These are phyloP conservation scores for Trilocha varians DNA, from an alignment of 2,888 invertebrate species.

Conservation along the genomic window DNA sequence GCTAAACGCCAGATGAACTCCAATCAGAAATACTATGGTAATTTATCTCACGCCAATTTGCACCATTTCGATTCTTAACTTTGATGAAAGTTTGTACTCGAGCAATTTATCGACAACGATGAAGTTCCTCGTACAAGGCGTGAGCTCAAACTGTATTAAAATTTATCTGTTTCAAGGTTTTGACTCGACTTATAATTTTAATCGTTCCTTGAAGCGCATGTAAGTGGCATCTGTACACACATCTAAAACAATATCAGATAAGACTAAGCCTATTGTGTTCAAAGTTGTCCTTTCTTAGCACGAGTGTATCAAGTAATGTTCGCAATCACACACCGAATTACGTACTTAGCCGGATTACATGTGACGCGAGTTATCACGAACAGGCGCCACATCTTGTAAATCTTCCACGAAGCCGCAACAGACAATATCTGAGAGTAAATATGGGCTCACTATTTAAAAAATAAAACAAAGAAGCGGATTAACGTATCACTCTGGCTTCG, in stretches of 20 bases:
- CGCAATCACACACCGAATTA: constrained; percentile 67
- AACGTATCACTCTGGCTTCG: constrained; percentile 59
- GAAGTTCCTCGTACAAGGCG: neutral
- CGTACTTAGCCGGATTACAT: constrained; percentile 65
- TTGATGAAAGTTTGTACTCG: constrained; percentile 42
- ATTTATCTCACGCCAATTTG: constrained; percentile 67
- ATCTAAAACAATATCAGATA: constrained; percentile 55
- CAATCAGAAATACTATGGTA: constrained; percentile 62
- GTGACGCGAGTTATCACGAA: constrained; percentile 62
- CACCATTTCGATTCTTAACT: constrained; percentile 50
- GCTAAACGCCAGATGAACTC: constrained; percentile 70
- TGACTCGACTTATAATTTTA: constrained; percentile 22
- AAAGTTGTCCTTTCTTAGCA: constrained; percentile 49
- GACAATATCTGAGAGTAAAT: constrained; percentile 70
- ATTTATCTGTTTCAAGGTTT: constrained; percentile 30
- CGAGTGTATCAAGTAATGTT: constrained; percentile 48
- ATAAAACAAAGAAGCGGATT: constrained; percentile 69
- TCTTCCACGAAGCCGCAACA: constrained; percentile 58
- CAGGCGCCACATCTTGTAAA: constrained; percentile 66
- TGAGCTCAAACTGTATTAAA: no score
- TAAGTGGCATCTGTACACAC: constrained; percentile 42
- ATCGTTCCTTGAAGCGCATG: constrained; percentile 26
- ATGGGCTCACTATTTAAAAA: constrained; percentile 71
- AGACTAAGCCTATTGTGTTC: constrained; percentile 59
- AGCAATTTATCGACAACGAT: constrained; percentile 31